Base-by-base conservation (phyloP, 1,140 invertebrate species). In the Trachymyrmex septentrionalis region DNA sequence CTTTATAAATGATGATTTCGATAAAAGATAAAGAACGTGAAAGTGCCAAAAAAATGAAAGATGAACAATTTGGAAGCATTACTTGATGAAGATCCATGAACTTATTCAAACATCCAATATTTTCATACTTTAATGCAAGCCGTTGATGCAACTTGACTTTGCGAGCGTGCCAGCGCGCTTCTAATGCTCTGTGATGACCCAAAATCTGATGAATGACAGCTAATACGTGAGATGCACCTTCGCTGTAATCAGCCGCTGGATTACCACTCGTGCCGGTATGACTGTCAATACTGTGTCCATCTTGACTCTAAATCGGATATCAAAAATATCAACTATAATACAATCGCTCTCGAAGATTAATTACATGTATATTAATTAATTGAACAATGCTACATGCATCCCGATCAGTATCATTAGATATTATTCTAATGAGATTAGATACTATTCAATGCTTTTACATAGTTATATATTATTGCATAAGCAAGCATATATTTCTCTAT, bases 161-260 rank as follows among this genome's bases (percentile, higher is more conserved):
- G 85, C 99, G 98, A 64, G 97, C 97, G 92, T 99, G 98, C 98
- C 99, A 99, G 69, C 98, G 97, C 88, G 98, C 98, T 95, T 99
- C 99, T 4, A 99, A 95, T 0, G 98, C 97, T 84, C 99, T 95
- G 92, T 99, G 99, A 94, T 99, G 98, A 77, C 98, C 98, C 76
- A 99, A 96, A 90, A 99, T 99, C 96, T 99, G 97, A 94, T 99
- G 98, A 89, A 99, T 99, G 19, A 98, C 98, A 38, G 97, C 97
- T 75, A 98, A 95, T 53, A 98, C 98, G 95, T 98, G 98, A 91
- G 97, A 98, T 57, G 98, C 98, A 19, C 98, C 99, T 91, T 99
- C 98, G 85, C 98, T 99, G 94, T 99, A 99, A 95, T 99, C 99
- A 3, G 98, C 98, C 7, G 98, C 98, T 10, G 98, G 98, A 95